Base-by-base conservation (phyloP, 2,888 invertebrate genomes). In the Mechanitis mazaeus region DNA sequence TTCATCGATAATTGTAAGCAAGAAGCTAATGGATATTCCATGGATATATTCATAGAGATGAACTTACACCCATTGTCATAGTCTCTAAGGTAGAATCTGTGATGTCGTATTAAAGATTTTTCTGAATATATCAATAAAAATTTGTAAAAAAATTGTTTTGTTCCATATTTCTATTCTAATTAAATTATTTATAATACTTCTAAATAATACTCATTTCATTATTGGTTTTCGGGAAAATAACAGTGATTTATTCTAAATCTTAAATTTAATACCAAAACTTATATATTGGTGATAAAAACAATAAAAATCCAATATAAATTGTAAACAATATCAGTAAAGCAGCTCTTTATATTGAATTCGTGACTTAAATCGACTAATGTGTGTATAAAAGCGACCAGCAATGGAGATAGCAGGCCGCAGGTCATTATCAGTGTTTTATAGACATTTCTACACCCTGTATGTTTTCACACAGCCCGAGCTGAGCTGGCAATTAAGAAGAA, bases 321-420 rank as follows among this genome's bases (percentile, higher is more conserved):
- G 20, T 20, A 20, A 9, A 42, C 6, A 42, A 9, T 42, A 9
- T 9, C 46, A 60, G 38, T 47, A 2, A 60, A 53, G 59, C 54
- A 45, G 42, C 63, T 59, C 60, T 58, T 60, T 60, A 56, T 56
- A 67, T 71, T 68, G 67, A 69, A 71, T 75, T 86, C 87, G 84
- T 87, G 86, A 85, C 82, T 77, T 69, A 73, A 72, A 69, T 73
- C 70, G 68, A 70, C 80, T 80, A 85, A 81, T 81, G 81, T 81
- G 80, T 81, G 80, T 78, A 77, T 74, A 75, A 78, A 78, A 83
- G 77, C 73, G 73, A 75, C 77, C 79, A 75, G 80, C 82, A 80
- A 83, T 84, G 81, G 81, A 87, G 87, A 87, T 86, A 85, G 79
- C 79, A 78, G 76, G 72, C 68, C 71, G 72, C 72, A 73, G 75